Conservation (phyloP, 2,797 vertebrate genomes). For the Myotis pilosus region DNA sequence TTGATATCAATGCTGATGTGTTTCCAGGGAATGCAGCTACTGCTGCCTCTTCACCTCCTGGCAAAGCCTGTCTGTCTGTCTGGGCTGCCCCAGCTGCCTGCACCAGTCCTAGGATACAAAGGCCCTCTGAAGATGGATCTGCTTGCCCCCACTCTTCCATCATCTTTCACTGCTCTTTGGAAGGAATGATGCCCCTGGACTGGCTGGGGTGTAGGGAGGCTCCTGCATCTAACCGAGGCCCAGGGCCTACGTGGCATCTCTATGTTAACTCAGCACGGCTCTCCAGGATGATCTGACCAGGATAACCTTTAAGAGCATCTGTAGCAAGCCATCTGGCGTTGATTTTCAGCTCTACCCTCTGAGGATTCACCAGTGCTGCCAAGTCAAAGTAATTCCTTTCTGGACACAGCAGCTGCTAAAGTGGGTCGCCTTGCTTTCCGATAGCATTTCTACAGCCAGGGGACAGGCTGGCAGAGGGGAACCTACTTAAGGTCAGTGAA, state of each 20-base stretch:
- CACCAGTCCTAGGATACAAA: neutral
- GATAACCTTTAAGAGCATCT: conserved; percentile 73
- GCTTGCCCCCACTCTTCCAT: neutral
- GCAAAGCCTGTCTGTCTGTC: neutral
- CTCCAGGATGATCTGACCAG: conserved; percentile 62
- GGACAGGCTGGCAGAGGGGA: neutral
- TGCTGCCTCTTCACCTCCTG: neutral
- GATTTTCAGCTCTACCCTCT: conserved; percentile 66
- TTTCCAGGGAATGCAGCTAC: conserved; percentile 34
- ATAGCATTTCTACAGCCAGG: neutral
- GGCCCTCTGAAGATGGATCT: neutral
- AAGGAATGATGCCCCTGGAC: neutral
- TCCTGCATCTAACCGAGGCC: conserved; percentile 8
- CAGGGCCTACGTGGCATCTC: conserved; percentile 2
- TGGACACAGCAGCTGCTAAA: conserved; percentile 73
- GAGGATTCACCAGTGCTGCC: conserved; percentile 68
- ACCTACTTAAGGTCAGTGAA: neutral
- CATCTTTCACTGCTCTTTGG: neutral
- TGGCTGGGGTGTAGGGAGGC: neutral
- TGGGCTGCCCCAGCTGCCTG: neutral
- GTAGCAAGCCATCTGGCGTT: conserved; percentile 70
- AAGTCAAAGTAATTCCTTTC: conserved; percentile 72
- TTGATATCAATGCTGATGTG: neutral
- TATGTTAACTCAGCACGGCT: conserved; percentile 7
- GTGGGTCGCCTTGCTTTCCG: conserved; percentile 74